Evolutionary conservation across 1,140 invertebrate species (phyloP).

Genomic region (Trichonephila inaurata): DNA sequence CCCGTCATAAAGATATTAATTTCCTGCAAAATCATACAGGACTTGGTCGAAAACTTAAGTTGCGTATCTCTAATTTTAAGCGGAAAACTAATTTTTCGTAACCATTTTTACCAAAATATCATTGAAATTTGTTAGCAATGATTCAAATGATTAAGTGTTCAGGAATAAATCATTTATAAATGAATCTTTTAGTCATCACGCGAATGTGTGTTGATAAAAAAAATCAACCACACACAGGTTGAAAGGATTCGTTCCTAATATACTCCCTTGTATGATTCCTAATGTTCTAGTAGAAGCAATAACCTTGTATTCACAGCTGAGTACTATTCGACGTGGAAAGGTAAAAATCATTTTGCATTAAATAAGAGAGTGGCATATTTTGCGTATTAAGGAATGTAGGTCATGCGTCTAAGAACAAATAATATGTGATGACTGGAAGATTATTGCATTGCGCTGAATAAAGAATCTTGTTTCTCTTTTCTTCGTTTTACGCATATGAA

Average conservation of each 20-base stretch:
- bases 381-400: slow-evolving; percentile 29
- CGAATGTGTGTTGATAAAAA: not conserved
- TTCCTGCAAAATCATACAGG: too few relatives aligned
- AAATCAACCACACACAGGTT: not conserved
- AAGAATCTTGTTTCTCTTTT: not conserved
- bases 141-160: too few relatives aligned
- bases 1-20: too few relatives aligned
- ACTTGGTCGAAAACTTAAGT: too few relatives aligned
- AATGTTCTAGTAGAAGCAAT: not conserved
- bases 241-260: not conserved
- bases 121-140: too few relatives aligned
- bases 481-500: not conserved
- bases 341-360: slow-evolving; percentile 16
- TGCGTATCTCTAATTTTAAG: too few relatives aligned
- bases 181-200: too few relatives aligned
- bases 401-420: not conserved
- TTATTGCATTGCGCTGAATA: not conserved
- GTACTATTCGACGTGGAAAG: not conserved
- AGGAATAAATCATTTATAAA: too few relatives aligned
- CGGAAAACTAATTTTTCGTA: too few relatives aligned
- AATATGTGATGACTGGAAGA: slow-evolving; percentile 15
- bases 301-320: slow-evolving; percentile 20
- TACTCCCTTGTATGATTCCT: not conserved
- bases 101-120: too few relatives aligned
- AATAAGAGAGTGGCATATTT: slow-evolving; percentile 4